A percentile compares a stretch with the other conserved stretches of the same genome.
phyloP scores from a whole-genome alignment of 1,140 invertebrate species.

The Batillaria attramentaria region DNA sequence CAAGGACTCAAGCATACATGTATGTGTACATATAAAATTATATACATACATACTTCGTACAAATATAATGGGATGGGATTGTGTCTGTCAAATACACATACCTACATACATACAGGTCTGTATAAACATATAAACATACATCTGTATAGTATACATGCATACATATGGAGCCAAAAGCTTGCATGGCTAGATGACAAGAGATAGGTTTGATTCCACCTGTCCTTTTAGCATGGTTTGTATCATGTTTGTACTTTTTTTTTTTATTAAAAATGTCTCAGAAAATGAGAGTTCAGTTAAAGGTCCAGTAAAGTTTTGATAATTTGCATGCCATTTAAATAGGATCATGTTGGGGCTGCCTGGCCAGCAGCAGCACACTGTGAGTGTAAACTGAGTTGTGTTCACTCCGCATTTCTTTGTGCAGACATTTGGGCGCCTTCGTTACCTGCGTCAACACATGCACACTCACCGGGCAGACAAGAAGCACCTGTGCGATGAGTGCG shows the following conservation, averaged over 20 bases:
- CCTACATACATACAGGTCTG: too few species aligned
- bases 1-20: too few species aligned
- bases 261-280: background rate
- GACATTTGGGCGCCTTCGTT: slow-evolving; percentile 60
- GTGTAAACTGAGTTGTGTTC: background rate
- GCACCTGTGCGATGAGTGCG: slow-evolving; percentile 64
- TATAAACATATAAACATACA: too few species aligned
- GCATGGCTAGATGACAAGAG: too few species aligned
- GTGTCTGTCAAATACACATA: too few species aligned
- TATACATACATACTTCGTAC: too few species aligned
- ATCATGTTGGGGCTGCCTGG: background rate
- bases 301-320: background rate
- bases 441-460: slow-evolving; percentile 60
- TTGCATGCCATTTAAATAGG: background rate
- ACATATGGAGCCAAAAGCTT: too few species aligned
- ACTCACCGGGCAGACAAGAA: slow-evolving; percentile 56
- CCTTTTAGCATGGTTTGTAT: background rate
- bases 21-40: too few species aligned
- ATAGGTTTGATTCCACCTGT: too few species aligned
- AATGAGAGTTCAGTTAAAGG: background rate
- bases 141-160: too few species aligned
- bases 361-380: background rate
- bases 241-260: background rate
- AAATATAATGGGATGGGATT: too few species aligned
- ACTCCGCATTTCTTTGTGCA: background rate